Base-by-base conservation (phyloP, 2,888 invertebrate species). In the Operophtera brumata region DNA sequence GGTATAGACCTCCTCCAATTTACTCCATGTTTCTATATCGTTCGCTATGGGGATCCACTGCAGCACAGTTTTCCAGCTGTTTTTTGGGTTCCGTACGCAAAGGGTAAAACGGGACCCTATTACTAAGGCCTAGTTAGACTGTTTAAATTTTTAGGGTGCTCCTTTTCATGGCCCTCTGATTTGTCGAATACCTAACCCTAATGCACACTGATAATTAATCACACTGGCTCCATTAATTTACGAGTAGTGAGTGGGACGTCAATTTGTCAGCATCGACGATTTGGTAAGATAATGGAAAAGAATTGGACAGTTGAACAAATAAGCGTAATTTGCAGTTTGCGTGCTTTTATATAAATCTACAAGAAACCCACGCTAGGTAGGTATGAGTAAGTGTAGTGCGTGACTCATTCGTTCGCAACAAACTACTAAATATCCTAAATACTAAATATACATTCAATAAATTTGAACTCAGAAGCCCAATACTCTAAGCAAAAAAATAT, bases 251-350 rank as follows among this genome's bases (percentile, higher is more conserved):
- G 52, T 58, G 47, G 52, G 55, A 51, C 39, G 43, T 37, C 46
- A 52, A 58, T 58, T 54, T 56, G 52, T 52, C 48, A 57, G 41
- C 12, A 41, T 51, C 37, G 54, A 56, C 66, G 43, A 48, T 48
- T 45, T 45, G 35, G 47, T 26, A 45, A 40, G 45, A 36, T 47
- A 73, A 67, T 73, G 70, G 64, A 67, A 59, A 70, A 61, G 57
- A 59, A 59, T 60, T 53, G 59, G 57, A 66, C 50, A 59, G 62
- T 62, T 67, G 70, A 70, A 69, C 70, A 74, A 77, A 75, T 70
- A 78, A 71, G 68, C 69, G 70, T 75, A 77, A 77, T 75, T 73
- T 74, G 70, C 68, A 66, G 64, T 66, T 62, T 66, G 67, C 67
- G 69, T 65, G 64, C 66, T 67, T 67, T 40, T 66, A 68, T 67